A percentile compares a stretch with the other conserved stretches of the same genome.
Evolutionary conservation across 2,797 vertebrate species (phyloP).

Genomic region (Urosaurus nigricauda): DNA sequence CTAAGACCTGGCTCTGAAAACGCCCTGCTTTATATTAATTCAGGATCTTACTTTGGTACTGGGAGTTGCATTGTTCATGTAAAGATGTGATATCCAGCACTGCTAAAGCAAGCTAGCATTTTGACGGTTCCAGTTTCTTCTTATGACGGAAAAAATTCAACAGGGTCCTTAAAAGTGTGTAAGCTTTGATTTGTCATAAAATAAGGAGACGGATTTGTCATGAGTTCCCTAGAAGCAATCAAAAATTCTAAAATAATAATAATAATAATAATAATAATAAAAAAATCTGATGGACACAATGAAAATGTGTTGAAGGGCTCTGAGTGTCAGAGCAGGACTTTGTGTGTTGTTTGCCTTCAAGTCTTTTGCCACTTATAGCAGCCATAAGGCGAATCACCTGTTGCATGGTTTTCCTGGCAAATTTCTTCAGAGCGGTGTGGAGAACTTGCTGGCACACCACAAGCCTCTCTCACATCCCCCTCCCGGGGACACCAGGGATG

Average conservation of each 20-base stretch:
- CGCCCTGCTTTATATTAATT: conserved; percentile 9
- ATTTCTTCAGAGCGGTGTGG: too few species aligned
- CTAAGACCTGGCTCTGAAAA: conserved; percentile 1
- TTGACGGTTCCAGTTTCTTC: neutral
- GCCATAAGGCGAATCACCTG: too few species aligned
- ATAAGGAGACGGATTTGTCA: neutral
- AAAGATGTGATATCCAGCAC: neutral
- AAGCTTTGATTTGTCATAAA: neutral
- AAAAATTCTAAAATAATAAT: too few species aligned
- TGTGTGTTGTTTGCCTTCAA: too few species aligned
- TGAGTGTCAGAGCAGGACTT: neutral
- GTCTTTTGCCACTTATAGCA: too few species aligned
- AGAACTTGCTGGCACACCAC: too few species aligned
- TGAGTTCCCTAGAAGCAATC: conserved; percentile 13
- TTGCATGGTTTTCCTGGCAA: too few species aligned
- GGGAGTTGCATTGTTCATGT: neutral
- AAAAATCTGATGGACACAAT: neutral
- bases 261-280: too few species aligned
- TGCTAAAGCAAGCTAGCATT: neutral
- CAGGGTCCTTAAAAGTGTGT: neutral
- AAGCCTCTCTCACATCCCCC: too few species aligned
- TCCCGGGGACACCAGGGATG: too few species aligned
- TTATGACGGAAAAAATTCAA: conserved; percentile 3
- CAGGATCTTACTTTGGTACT: neutral
- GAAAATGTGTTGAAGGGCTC: neutral